Percentiles rank a stretch among this genome's conserved stretches.
phyloP scores from a whole-genome alignment of 2,888 invertebrate genomes.

The Nomada flava region DNA sequence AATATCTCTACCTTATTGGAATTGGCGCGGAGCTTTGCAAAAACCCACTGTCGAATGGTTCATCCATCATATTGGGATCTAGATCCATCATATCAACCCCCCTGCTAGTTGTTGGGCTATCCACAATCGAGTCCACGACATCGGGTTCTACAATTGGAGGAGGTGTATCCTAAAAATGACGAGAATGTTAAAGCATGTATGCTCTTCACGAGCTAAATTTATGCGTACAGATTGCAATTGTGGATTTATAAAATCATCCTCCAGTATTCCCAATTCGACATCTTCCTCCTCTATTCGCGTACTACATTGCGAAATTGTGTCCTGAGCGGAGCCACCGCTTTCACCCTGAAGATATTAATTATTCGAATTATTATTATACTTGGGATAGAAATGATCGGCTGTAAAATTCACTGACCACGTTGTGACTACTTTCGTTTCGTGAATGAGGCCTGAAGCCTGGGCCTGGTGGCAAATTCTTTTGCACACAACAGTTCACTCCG shows the following conservation, averaged over 20 bases:
- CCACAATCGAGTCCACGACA: slow-evolving; percentile 75
- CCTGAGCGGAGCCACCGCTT: slow-evolving; percentile 74
- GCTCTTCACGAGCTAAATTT: not conserved
- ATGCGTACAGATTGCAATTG: slow-evolving; percentile 72
- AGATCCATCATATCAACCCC: slow-evolving; percentile 83
- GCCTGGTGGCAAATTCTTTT: slow-evolving; percentile 96
- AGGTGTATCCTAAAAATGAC: slow-evolving; percentile 72
- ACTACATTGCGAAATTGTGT: slow-evolving; percentile 80
- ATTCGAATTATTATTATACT: not conserved
- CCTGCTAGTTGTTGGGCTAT: slow-evolving; percentile 81
- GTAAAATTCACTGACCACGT: slow-evolving; percentile 84
- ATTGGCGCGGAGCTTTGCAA: slow-evolving; percentile 82
- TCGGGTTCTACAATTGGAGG: slow-evolving; percentile 78
- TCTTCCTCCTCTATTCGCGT: slow-evolving; percentile 89
- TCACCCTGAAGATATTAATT: slow-evolving; percentile 71
- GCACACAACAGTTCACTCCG: slow-evolving; percentile 98
- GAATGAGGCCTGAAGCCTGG: slow-evolving; percentile 97
- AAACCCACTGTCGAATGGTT: slow-evolving; percentile 83
- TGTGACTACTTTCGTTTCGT: slow-evolving; percentile 89
- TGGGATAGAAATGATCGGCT: not conserved
- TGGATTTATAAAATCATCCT: slow-evolving; percentile 76
- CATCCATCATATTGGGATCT: slow-evolving; percentile 83
- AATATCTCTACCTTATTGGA: slow-evolving; percentile 78
- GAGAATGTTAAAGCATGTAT: not conserved
- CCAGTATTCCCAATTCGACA: slow-evolving; percentile 77